phyloP scores from a whole-genome alignment of 2,888 invertebrate species.

The Cerastis leucographa region DNA sequence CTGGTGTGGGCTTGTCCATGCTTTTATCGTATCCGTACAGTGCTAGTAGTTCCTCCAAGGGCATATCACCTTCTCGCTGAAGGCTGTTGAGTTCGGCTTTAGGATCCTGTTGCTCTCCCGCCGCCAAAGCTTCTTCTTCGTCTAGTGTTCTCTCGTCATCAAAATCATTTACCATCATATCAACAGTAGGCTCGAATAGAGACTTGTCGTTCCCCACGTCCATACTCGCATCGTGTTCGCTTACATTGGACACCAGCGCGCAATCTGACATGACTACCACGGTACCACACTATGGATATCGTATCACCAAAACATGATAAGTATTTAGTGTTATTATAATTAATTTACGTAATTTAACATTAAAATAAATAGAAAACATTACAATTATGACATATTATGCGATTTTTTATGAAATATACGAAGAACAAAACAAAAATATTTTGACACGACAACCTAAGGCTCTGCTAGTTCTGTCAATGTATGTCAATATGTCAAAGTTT shows the following conservation, averaged over 20 bases:
- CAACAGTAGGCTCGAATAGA: constrained; percentile 97
- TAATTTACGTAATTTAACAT: constrained; percentile 66
- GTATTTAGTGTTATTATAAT: constrained; percentile 69
- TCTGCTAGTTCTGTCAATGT: constrained; percentile 36
- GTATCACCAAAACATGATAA: constrained; percentile 82
- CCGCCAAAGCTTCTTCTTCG: constrained; percentile 98
- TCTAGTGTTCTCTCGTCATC: constrained; percentile 99
- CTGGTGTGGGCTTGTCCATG: constrained; percentile 84
- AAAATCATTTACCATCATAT: constrained; percentile 99
- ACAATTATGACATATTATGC: constrained; percentile 78
- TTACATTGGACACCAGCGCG: constrained; percentile 89
- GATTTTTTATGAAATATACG: constrained; percentile 72
- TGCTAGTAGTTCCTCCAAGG: constrained; percentile 97
- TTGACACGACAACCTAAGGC: constrained; percentile 81
- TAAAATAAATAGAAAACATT: constrained; percentile 78
- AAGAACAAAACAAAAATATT: constrained; percentile 89
- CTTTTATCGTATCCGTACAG: constrained; percentile 94
- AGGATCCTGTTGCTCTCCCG: constrained; percentile 95
- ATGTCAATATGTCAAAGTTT: constrained; percentile 20
- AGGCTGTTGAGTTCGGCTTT: constrained; percentile 97
- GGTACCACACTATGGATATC: constrained; percentile 76
- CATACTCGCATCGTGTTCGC: constrained; percentile 90
- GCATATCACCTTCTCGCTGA: constrained; percentile 98
- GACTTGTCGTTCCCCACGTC: constrained; percentile 90
- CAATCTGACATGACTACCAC: constrained; percentile 90